Percentiles rank a stretch among this genome's conserved stretches.
These are phyloP conservation scores for Sycophaga agraensis DNA, from an alignment of 1,140 invertebrate species.

Conservation along the genomic window DNA sequence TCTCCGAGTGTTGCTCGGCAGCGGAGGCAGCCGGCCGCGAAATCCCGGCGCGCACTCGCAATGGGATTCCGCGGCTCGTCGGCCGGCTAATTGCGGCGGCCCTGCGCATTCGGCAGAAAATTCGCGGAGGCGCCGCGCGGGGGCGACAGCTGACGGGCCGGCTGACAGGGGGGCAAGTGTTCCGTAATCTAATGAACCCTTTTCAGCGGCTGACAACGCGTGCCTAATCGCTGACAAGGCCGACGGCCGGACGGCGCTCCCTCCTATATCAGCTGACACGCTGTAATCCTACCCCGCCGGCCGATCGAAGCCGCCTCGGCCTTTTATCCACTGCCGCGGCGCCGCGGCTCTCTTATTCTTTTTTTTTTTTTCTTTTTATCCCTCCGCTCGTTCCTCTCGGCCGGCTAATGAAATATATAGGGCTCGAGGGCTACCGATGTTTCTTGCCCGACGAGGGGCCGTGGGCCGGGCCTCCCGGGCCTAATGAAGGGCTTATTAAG, in stretches of 20 bases:
- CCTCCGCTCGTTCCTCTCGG: neutral
- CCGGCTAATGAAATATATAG: constrained; percentile 18
- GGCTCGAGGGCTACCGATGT: too few relatives aligned
- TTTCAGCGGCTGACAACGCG: constrained; percentile 40
- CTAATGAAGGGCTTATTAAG: neutral
- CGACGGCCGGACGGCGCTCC: constrained; percentile 26
- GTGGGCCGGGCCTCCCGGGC: too few relatives aligned
- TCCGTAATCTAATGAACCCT: constrained; percentile 41
- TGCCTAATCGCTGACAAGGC: constrained; percentile 41
- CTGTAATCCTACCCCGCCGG: constrained; percentile 28
- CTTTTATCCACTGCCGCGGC: neutral
- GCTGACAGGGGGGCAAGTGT: constrained; percentile 11
- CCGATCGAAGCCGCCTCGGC: constrained; percentile 2
- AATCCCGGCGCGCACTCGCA: neutral
- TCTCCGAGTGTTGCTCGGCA: too few relatives aligned
- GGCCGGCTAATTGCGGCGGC: constrained; percentile 1
- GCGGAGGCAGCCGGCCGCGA: too few relatives aligned
- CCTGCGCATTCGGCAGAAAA: neutral
- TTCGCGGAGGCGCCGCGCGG: neutral
- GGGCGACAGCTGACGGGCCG: constrained; percentile 12
- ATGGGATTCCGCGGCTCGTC: constrained; percentile 17
- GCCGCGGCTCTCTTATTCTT: neutral
- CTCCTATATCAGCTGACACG: constrained; percentile 22
- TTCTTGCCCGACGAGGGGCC: too few relatives aligned
- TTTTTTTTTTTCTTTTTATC: constrained; percentile 14